These are phyloP conservation scores for Quadroppia sp. DNA, from an alignment of 2,888 invertebrate species.

Conservation along the genomic window DNA sequence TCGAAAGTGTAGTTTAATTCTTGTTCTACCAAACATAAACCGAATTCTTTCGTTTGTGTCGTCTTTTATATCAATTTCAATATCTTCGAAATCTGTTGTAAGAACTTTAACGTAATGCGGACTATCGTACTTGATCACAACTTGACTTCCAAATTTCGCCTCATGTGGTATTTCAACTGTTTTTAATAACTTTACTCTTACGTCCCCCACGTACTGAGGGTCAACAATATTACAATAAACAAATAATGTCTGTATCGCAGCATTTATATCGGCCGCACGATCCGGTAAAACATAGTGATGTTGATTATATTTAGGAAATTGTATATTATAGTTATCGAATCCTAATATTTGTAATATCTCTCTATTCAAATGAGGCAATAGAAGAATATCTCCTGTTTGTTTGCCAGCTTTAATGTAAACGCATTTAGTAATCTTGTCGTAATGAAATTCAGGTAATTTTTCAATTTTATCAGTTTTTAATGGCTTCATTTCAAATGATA, in stretches of 20 bases:
- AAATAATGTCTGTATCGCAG: background rate
- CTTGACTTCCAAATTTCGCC: background rate
- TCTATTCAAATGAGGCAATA: background rate
- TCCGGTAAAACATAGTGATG: background rate
- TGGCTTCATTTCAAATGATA: background rate
- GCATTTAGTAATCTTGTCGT: background rate
- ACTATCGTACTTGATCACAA: background rate
- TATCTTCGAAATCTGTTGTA: background rate
- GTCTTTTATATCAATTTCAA: constrained; percentile 28
- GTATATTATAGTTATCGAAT: background rate
- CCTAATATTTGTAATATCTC: background rate
- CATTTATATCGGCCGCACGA: background rate
- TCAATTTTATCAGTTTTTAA: background rate
- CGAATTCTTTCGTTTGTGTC: background rate
- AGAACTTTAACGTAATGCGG: constrained; percentile 28
- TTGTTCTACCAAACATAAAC: constrained; percentile 14
- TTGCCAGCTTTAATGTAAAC: background rate
- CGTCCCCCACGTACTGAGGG: constrained; percentile 25
- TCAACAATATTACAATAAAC: constrained; percentile 27
- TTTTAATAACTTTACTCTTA: background rate
- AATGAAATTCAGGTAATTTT: background rate
- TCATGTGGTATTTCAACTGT: background rate
- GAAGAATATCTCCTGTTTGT: background rate
- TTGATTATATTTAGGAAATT: background rate
- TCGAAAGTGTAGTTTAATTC: background rate